Evolutionary conservation across 1,140 invertebrate species (phyloP).

Genomic region (Magallana gigas): DNA sequence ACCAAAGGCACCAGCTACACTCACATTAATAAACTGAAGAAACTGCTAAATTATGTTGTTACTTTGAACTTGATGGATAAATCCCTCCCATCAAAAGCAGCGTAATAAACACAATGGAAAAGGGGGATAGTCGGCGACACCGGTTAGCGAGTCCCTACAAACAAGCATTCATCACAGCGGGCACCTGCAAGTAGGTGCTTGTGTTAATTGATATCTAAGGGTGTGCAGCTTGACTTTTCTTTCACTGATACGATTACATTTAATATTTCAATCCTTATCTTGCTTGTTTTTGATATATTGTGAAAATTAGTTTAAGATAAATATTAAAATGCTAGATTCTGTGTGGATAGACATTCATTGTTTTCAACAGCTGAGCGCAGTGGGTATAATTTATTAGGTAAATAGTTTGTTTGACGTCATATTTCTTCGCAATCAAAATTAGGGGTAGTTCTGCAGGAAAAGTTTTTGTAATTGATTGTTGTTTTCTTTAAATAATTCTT

Average conservation of each 20-base stretch:
- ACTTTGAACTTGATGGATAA: constrained; percentile 8
- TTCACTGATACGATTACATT: neutral
- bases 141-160: neutral
- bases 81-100: neutral
- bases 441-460: too few relatives aligned
- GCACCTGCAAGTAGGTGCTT: neutral
- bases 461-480: too few relatives aligned
- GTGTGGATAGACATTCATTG: too few relatives aligned
- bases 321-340: too few relatives aligned
- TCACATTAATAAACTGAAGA: constrained; percentile 29
- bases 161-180: neutral
- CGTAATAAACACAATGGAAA: constrained; percentile 11
- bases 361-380: too few relatives aligned
- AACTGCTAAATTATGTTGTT: constrained; percentile 2
- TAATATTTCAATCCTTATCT: neutral
- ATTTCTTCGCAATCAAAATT: too few relatives aligned
- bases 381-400: too few relatives aligned
- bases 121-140: constrained; percentile 5
- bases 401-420: too few relatives aligned
- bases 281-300: neutral
- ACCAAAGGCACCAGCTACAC: neutral
- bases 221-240: neutral
- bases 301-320: too few relatives aligned
- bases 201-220: neutral
- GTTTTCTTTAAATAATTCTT: too few relatives aligned